Evolutionary conservation across 2,888 invertebrate species (phyloP), one percentile per base, ranked within the genome.

Genomic region (Autographa gamma): DNA sequence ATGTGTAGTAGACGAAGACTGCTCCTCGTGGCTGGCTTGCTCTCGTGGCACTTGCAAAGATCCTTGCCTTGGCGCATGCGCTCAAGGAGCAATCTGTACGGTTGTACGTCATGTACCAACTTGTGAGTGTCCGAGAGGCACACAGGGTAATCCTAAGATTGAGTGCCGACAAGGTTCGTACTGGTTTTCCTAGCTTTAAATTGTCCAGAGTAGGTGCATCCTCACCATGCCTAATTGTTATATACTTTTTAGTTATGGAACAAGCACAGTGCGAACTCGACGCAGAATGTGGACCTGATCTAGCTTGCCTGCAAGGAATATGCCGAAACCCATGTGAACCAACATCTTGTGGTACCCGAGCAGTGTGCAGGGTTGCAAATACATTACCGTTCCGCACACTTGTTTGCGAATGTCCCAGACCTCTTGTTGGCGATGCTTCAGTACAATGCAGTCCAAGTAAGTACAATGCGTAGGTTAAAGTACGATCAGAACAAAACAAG

Each of bases 361-460:
- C 98, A 0, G 96, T 97, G 80, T 99, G 99, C 89, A 96, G 97
- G 11, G 98, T 98, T 13, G 97, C 98, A 32, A 98, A 98, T 87
- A 98, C 98, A 0, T 93, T 98, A 77, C 98, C 98, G 8, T 96
- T 98, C 93, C 96, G 98, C 82, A 98, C 98, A 9, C 98, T 98
- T 97, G 97, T 98, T 72, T 98, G 98, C 90, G 97, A 98, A 87
- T 99, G 98, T 89, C 96, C 97, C 75, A 97, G 97, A 73, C 98
- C 98, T 75, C 97, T 97, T 85, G 96, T 97, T 81, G 98, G 98
- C 80, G 98, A 98, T 91, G 98, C 98, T 13, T 98, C 98, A 82
- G 96, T 97, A 76, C 97, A 98, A 91, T 99, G 98, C 91, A 96
- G 96, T 88, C 96, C 96, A 95, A 97, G 98, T 98, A 96, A 96